A percentile compares a stretch with the other conserved stretches of the same genome.
Evolutionary conservation across 2,888 invertebrate species (phyloP).

Genomic region (Brenthis ino): DNA sequence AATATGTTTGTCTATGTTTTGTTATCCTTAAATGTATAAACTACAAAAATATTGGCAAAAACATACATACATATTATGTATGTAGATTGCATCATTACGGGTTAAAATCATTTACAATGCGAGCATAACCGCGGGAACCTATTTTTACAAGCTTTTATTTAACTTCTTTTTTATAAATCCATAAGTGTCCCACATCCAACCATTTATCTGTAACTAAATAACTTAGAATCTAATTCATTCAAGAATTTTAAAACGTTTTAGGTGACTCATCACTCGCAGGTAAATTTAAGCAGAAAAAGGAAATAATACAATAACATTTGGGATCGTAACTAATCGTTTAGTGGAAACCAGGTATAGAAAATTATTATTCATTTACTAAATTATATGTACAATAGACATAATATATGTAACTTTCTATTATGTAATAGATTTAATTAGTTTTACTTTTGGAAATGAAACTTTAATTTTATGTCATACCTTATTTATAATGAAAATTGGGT

Average conservation of each 20-base stretch:
- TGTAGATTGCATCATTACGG: no score
- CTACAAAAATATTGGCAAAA: no score
- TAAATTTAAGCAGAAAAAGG: constrained; percentile 17
- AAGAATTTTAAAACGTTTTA: constrained; percentile 25
- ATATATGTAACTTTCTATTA: no score
- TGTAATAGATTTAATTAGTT: no score
- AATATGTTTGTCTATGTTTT: not conserved
- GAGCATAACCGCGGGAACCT: no score
- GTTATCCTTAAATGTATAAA: no score
- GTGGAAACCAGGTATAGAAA: constrained; percentile 7
- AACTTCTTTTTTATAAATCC: not conserved
- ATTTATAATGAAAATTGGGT: not conserved
- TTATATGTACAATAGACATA: not conserved
- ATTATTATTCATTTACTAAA: not conserved
- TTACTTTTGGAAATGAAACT: not conserved
- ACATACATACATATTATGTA: no score
- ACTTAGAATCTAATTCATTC: constrained; percentile 19
- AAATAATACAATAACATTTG: constrained; percentile 8
- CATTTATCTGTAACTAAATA: not conserved
- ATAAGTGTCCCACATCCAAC: not conserved
- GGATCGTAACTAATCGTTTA: constrained; percentile 6
- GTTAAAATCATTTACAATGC: no score
- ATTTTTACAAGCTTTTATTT: not conserved
- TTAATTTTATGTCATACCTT: not conserved
- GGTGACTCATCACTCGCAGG: constrained; percentile 32